Conservation (phyloP, 1,140 invertebrate species). For the Myzus persicae region DNA sequence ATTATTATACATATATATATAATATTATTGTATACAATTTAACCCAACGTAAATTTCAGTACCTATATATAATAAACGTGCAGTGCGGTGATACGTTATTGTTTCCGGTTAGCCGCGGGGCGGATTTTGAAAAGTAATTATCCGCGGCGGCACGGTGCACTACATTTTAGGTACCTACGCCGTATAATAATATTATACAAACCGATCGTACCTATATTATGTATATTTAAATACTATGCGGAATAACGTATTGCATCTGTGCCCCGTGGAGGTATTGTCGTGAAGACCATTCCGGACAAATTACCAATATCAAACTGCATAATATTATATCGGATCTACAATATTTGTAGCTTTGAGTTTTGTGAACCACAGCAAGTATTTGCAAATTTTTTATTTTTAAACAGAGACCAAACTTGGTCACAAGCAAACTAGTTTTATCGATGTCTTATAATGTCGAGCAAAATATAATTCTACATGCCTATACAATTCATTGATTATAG, state of each 20-base stretch:
- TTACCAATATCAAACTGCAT: too few species aligned
- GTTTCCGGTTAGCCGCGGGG: constrained; percentile 1
- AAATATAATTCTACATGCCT: too few species aligned
- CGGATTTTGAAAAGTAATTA: constrained; percentile 2
- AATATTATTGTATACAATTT: not conserved
- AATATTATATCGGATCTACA: too few species aligned
- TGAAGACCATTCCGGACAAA: too few species aligned
- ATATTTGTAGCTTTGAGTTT: too few species aligned
- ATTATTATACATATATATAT: not conserved
- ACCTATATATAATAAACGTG: not conserved
- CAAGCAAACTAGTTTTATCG: too few species aligned
- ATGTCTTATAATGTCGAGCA: too few species aligned
- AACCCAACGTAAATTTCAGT: not conserved
- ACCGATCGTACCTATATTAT: not conserved
- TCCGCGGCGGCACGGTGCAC: not conserved
- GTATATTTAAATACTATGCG: not conserved
- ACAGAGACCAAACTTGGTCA: too few species aligned
- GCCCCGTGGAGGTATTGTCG: not conserved
- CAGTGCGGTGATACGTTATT: not conserved
- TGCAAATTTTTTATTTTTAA: too few species aligned
- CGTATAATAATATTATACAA: not conserved
- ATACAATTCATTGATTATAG: too few species aligned
- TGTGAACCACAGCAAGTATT: too few species aligned
- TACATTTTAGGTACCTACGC: not conserved
- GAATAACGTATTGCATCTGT: not conserved